Evolutionary conservation across 2,113 vertebrate genomes (phyloP).

Genomic region (Hippocampus guttulatus): DNA sequence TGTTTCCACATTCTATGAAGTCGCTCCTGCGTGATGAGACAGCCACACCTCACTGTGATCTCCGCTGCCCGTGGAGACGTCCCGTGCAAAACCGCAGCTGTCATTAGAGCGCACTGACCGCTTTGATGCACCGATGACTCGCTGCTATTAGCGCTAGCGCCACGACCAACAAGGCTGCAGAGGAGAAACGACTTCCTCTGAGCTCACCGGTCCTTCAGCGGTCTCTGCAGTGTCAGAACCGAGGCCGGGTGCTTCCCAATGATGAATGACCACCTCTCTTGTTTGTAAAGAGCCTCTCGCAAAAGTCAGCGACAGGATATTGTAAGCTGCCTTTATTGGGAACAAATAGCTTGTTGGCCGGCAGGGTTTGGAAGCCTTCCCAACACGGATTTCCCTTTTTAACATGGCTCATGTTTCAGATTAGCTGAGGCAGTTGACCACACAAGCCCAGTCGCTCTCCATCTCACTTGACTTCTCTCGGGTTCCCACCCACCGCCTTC

Average conservation of each 20-base stretch:
- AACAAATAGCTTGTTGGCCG: conserved; percentile 50
- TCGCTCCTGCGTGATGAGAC: conserved; percentile 29
- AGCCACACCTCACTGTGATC: conserved; percentile 47
- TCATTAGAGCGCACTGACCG: conserved; percentile 19
- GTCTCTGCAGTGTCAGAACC: not conserved
- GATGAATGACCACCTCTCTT: conserved; percentile 42
- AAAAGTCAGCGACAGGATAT: conserved; percentile 40
- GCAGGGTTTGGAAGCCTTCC: conserved; percentile 49
- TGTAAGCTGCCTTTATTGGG: conserved; percentile 61
- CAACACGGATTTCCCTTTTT: conserved; percentile 32
- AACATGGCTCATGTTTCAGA: conserved; percentile 59
- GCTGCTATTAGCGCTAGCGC: not conserved
- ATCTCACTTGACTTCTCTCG: conserved; percentile 31
- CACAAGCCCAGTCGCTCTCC: conserved; percentile 4
- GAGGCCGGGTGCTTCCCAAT: conserved; percentile 23
- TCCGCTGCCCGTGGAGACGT: conserved; percentile 12
- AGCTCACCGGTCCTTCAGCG: conserved; percentile 9
- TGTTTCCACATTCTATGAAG: conserved; percentile 41
- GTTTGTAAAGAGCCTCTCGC: conserved; percentile 22
- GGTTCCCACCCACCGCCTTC: conserved; percentile 43
- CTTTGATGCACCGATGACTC: conserved; percentile 14
- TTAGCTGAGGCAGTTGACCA: conserved; percentile 41
- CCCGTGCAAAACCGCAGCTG: conserved; percentile 18
- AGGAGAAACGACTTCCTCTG: conserved; percentile 32
- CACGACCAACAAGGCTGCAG: conserved; percentile 7